phyloP scores from a whole-genome alignment of 2,113 vertebrate genomes.

The Cacatua alba region DNA sequence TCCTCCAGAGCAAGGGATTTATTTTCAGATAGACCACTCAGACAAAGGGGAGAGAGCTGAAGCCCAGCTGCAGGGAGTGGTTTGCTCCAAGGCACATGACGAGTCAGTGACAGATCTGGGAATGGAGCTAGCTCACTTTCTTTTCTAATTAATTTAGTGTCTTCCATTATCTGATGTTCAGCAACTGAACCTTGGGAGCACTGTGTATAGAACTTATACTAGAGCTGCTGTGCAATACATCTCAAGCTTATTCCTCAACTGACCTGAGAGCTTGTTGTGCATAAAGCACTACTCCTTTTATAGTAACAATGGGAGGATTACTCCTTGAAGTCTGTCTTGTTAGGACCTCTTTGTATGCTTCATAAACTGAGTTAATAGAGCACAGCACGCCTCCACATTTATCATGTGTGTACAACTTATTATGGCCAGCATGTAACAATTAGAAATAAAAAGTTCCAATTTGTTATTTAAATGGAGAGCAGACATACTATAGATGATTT shows the following conservation, averaged over 20 bases:
- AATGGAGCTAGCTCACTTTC: conserved; percentile 7
- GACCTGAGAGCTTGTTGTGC: not conserved
- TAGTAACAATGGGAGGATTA: not conserved
- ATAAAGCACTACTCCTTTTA: not conserved
- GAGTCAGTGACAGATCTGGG: not conserved
- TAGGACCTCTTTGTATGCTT: not conserved
- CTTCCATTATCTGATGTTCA: not conserved
- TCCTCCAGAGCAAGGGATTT: not conserved
- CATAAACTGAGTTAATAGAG: not conserved
- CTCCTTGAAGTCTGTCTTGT: not conserved
- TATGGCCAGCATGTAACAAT: not conserved
- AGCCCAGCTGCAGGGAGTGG: not conserved
- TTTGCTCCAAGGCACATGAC: not conserved
- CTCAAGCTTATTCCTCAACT: not conserved
- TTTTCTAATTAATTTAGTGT: conserved; percentile 17
- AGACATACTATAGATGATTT: conserved; percentile 14
- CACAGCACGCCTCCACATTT: not conserved
- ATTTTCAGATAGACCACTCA: not conserved
- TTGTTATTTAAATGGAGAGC: conserved; percentile 31
- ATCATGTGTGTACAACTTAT: not conserved
- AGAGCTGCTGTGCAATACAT: not conserved
- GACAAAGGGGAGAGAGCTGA: conserved; percentile 16
- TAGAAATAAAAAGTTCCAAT: not conserved
- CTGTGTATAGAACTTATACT: not conserved
- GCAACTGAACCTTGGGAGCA: not conserved